phyloP scores from a whole-genome alignment of 2,113 vertebrate species.

The Ellobius talpinus region DNA sequence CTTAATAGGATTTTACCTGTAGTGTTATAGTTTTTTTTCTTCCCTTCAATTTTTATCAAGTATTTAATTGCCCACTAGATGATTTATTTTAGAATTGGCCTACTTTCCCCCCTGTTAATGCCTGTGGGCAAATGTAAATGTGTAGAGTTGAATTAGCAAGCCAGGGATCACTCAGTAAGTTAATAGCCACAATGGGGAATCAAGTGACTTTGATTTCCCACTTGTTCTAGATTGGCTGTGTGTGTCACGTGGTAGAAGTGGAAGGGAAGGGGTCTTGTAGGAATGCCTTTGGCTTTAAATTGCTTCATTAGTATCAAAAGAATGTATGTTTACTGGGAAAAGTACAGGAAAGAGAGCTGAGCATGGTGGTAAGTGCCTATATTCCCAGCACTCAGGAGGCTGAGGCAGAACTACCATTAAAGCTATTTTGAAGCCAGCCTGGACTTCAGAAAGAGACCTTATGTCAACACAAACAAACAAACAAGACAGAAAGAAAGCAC shows the following conservation, averaged over 20 bases:
- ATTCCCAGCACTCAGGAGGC: no score
- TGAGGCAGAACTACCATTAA: not conserved
- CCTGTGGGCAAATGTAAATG: constrained; percentile 76
- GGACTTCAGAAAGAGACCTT: not conserved
- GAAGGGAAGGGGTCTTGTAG: not conserved
- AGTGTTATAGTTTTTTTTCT: constrained; percentile 43
- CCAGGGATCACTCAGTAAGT: constrained; percentile 43
- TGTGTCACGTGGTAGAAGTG: not conserved
- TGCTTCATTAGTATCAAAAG: constrained; percentile 27
- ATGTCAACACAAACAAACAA: not conserved
- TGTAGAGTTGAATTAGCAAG: constrained; percentile 77
- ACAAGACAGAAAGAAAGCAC: not conserved
- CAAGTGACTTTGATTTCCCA: constrained; percentile 39
- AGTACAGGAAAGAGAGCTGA: not conserved
- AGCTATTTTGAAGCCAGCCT: not conserved
- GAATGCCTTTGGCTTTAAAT: not conserved
- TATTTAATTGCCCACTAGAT: constrained; percentile 70
- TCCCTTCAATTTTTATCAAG: constrained; percentile 72
- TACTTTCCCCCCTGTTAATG: constrained; percentile 60
- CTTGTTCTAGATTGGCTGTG: constrained; percentile 25
- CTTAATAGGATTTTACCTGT: constrained; percentile 63
- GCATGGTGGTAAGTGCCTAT: not conserved
- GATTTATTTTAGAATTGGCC: constrained; percentile 78
- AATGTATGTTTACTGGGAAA: constrained; percentile 17
- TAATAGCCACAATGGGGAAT: constrained; percentile 74